Conservation (phyloP, 2,888 invertebrate genomes). For the Nymphalis c-album region DNA sequence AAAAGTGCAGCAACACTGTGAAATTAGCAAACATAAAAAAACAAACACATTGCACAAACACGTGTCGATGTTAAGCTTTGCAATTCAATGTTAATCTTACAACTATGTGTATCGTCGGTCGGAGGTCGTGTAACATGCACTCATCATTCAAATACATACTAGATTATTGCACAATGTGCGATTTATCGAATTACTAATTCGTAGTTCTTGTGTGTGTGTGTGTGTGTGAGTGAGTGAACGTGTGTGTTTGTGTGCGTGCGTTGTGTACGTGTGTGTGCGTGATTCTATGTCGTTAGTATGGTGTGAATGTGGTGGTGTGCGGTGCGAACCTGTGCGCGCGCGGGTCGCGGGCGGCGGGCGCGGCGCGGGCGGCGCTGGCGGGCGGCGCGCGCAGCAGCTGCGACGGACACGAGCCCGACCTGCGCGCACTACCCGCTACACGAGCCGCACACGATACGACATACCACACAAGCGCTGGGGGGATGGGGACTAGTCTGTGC, state of each 20-base stretch:
- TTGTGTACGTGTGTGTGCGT: not conserved
- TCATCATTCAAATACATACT: too few species aligned
- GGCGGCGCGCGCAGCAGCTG: conserved; percentile 87
- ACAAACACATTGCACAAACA: not conserved
- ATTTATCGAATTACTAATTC: not conserved
- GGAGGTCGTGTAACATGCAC: too few species aligned
- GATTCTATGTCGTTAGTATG: not conserved
- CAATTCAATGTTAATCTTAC: not conserved
- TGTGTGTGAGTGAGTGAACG: not conserved
- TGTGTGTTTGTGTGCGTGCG: not conserved
- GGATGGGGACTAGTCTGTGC: not conserved
- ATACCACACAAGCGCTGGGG: not conserved
- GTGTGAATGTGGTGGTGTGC: conserved; percentile 47
- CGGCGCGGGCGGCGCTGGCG: conserved; percentile 32
- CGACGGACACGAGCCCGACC: conserved; percentile 96
- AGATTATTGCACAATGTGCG: not conserved
- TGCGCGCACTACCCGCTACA: conserved; percentile 54
- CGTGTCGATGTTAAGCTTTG: not conserved
- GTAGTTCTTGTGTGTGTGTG: not conserved
- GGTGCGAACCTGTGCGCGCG: conserved; percentile 64
- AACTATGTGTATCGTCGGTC: not conserved
- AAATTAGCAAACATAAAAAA: conserved; percentile 2
- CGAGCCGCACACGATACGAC: conserved; percentile 12
- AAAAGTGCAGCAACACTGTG: conserved; percentile 6
- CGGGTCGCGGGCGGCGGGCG: conserved; percentile 26